Evolutionary conservation across 2,888 invertebrate genomes (phyloP).

Genomic region (Sinopyrophorus schimmeli): DNA sequence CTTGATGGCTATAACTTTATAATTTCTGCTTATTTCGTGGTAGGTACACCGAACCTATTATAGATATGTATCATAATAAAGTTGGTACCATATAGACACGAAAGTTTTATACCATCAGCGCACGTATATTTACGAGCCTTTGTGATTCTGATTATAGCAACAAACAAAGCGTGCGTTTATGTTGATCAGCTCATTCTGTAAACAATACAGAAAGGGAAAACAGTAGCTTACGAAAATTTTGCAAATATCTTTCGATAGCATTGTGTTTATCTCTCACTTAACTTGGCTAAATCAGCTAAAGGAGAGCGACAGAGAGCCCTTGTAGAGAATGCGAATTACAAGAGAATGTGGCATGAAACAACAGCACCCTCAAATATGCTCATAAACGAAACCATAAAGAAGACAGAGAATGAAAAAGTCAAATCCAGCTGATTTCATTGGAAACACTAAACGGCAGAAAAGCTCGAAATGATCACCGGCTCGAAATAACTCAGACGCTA

Average conservation of each 20-base stretch:
- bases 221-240: conserved; percentile 25
- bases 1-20: too few species aligned
- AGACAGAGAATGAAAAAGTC: conserved; percentile 38
- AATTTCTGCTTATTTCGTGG: too few species aligned
- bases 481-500: conserved; percentile 24
- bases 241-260: conserved; percentile 20
- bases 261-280: conserved; percentile 26
- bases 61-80: conserved; percentile 13
- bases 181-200: conserved; percentile 40
- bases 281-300: conserved; percentile 18
- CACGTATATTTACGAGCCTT: conserved; percentile 36
- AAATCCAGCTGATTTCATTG: conserved; percentile 42
- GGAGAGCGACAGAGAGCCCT: conserved; percentile 23
- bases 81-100: conserved; percentile 18
- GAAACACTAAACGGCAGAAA: conserved; percentile 40
- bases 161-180: conserved; percentile 41
- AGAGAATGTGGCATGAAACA: conserved; percentile 26
- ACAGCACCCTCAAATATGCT: conserved; percentile 34
- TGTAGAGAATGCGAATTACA: conserved; percentile 25
- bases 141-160: conserved; percentile 33
- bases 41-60: too few species aligned
- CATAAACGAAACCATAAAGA: conserved; percentile 38
- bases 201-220: conserved; percentile 38
- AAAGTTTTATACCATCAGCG: conserved; percentile 32
- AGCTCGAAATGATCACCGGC: conserved; percentile 32